Evolutionary conservation across 1,140 invertebrate species (phyloP).

Genomic region (Bombus pascuorum): DNA sequence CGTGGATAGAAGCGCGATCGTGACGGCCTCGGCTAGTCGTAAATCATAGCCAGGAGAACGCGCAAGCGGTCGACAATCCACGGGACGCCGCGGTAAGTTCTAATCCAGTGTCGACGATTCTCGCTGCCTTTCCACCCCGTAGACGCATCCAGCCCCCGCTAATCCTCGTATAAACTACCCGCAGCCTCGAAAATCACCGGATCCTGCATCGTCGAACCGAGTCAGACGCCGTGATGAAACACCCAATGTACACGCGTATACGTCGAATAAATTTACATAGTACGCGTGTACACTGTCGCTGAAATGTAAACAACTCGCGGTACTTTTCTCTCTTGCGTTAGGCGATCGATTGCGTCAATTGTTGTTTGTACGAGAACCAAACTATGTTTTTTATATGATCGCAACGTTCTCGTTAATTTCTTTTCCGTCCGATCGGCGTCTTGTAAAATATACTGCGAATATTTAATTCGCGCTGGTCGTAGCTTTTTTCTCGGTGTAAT

Average conservation of each 20-base stretch:
- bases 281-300: too few relatives aligned
- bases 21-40: neutral
- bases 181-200: conserved; percentile 22
- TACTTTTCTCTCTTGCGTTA: too few relatives aligned
- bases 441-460: too few relatives aligned
- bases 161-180: conserved; percentile 8
- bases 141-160: neutral
- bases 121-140: conserved; percentile 13
- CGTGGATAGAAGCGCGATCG: neutral
- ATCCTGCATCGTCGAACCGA: conserved; percentile 12
- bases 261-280: neutral
- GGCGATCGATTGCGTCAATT: too few relatives aligned
- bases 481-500: too few relatives aligned
- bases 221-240: conserved; percentile 13
- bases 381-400: too few relatives aligned
- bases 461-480: too few relatives aligned
- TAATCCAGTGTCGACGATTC: conserved; percentile 68
- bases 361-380: too few relatives aligned
- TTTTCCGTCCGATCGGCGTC: too few relatives aligned
- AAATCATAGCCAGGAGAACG: conserved; percentile 27
- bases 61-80: neutral
- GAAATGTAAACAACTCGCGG: too few relatives aligned
- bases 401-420: too few relatives aligned
- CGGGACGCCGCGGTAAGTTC: conserved; percentile 58
- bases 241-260: neutral